Evolutionary conservation across 2,797 vertebrate genomes (phyloP).

Genomic region (Rhodeus uyekii): DNA sequence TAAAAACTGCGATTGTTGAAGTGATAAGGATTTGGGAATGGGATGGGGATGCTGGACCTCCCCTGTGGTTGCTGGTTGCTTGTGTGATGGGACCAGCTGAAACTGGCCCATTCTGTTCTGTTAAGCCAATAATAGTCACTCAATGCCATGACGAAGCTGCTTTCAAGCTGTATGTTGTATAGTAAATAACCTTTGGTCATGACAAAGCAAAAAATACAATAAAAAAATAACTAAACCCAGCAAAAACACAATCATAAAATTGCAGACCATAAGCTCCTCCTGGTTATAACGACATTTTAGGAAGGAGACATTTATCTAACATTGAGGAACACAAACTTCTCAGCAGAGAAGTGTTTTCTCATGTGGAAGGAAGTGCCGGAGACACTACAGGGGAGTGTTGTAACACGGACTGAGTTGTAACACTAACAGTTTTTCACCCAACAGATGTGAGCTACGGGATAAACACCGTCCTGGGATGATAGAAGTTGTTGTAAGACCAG

Average conservation of each 20-base stretch:
- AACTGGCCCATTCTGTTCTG: neutral
- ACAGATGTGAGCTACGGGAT: neutral
- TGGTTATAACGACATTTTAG: neutral
- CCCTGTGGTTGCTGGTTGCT: neutral
- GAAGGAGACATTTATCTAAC: neutral
- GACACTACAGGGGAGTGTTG: neutral
- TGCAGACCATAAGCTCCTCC: neutral
- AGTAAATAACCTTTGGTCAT: constrained; percentile 24
- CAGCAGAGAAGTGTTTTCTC: neutral
- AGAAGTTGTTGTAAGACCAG: neutral
- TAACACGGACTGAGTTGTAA: constrained; percentile 2
- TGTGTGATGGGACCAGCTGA: neutral
- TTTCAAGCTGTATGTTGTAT: neutral
- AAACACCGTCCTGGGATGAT: neutral
- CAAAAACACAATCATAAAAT: constrained; percentile 2
- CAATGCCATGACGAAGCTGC: neutral
- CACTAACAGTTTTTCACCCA: constrained; percentile 3
- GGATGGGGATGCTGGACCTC: neutral
- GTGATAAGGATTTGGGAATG: neutral
- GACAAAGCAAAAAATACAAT: neutral
- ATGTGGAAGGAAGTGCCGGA: neutral
- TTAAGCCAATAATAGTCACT: neutral
- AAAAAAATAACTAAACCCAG: too few relatives aligned
- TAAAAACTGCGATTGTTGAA: neutral
- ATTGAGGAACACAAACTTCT: neutral